Conservation (phyloP, 2,797 vertebrate species). For the Ficedula albicollis region DNA sequence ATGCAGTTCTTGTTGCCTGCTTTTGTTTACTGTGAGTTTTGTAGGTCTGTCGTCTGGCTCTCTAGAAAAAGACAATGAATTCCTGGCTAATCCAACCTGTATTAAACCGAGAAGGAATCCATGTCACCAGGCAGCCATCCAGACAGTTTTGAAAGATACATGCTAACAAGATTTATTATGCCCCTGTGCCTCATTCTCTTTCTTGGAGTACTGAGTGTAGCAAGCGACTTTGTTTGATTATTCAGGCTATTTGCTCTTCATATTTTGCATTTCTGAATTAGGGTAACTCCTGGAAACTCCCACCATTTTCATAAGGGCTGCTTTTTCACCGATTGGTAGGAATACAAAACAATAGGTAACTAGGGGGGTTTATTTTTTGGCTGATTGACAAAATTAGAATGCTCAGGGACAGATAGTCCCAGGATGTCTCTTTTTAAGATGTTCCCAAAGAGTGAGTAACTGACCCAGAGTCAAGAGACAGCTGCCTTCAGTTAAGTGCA, state of each 20-base stretch:
- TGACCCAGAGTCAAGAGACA: not conserved
- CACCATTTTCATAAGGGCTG: not conserved
- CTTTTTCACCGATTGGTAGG: not conserved
- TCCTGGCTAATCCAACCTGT: constrained; percentile 51
- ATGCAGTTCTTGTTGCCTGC: not conserved
- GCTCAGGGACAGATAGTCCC: not conserved
- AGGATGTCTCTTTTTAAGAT: not conserved
- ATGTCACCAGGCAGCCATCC: constrained; percentile 39
- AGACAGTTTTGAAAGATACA: constrained; percentile 43
- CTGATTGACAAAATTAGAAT: not conserved
- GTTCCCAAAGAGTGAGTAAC: not conserved
- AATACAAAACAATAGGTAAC: not conserved
- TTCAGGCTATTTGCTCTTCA: constrained; percentile 49
- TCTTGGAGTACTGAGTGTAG: constrained; percentile 14
- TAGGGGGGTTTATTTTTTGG: not conserved
- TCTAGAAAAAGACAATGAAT: constrained; percentile 19
- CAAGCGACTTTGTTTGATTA: constrained; percentile 45
- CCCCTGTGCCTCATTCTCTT: not conserved
- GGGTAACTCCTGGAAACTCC: not conserved
- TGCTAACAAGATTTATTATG: constrained; percentile 51
- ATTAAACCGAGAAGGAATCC: constrained; percentile 32
- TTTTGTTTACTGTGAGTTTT: constrained; percentile 23
- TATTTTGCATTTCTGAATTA: constrained; percentile 41
- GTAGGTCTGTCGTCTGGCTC: not conserved
- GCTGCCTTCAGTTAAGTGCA: not conserved